Conservation (phyloP, 2,797 vertebrate species). For the Clangula hyemalis region DNA sequence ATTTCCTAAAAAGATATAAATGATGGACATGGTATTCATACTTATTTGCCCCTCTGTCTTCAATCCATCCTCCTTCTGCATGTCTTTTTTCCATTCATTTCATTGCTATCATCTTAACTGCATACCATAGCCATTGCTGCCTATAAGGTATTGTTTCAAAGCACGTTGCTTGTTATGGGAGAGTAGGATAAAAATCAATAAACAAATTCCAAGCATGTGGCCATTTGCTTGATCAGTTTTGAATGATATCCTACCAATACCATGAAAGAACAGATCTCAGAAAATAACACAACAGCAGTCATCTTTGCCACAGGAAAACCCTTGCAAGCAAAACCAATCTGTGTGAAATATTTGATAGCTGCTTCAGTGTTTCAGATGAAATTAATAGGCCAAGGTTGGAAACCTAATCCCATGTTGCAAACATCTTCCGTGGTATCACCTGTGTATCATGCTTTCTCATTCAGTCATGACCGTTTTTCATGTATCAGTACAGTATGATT, state of each 20-base stretch:
- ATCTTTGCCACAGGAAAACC: neutral
- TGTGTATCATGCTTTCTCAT: neutral
- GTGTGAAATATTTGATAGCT: neutral
- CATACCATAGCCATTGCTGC: neutral
- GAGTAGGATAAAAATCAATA: conserved; percentile 69
- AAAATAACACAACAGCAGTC: neutral
- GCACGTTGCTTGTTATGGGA: conserved; percentile 63
- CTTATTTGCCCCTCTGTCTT: neutral
- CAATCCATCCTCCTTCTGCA: neutral
- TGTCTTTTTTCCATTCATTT: neutral
- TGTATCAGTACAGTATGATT: neutral
- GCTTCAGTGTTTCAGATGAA: neutral
- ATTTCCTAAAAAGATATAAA: neutral
- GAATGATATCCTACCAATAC: neutral
- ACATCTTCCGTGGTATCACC: neutral
- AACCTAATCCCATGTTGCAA: neutral
- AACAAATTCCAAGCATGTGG: conserved; percentile 77
- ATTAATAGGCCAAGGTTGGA: neutral
- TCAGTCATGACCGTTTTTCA: neutral
- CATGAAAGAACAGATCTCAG: neutral
- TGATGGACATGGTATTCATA: neutral
- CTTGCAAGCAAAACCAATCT: neutral
- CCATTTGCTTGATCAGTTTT: conserved; percentile 72
- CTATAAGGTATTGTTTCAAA: conserved; percentile 8
- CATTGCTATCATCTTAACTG: neutral